phyloP scores from a whole-genome alignment of 92 coral and sea anemone genomes.

The Bergia puertoricense region DNA sequence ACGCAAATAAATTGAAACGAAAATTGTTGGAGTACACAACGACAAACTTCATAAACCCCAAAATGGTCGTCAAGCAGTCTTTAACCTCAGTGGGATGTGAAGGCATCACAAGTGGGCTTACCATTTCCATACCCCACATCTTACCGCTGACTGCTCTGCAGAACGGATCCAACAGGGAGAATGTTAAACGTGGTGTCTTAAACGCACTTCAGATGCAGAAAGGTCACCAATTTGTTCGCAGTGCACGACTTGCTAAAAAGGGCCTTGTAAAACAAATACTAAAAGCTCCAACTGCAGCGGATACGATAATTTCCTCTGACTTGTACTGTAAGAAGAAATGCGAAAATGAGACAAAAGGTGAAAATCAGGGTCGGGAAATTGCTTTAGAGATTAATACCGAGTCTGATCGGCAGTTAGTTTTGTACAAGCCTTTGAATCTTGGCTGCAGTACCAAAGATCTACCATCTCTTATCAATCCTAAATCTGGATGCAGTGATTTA shows the following conservation, averaged over 20 bases:
- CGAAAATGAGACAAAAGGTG: neutral
- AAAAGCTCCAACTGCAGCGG: neutral
- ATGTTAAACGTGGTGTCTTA: neutral
- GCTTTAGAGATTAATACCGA: neutral
- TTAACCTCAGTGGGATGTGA: neutral
- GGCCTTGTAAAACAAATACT: slow-evolving; percentile 59
- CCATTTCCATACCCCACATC: neutral
- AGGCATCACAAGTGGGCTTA: neutral
- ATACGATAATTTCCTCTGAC: neutral
- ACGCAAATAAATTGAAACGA: slow-evolving; percentile 6
- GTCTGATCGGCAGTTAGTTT: neutral
- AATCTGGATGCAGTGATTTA: neutral
- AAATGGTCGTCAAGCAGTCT: neutral
- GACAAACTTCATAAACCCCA: neutral
- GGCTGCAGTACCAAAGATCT: neutral
- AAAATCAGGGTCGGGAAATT: neutral
- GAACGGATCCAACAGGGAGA: neutral
- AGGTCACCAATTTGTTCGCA: neutral
- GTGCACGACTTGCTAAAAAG: slow-evolving; percentile 42
- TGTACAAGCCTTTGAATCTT: neutral
- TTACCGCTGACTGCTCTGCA: slow-evolving; percentile 20
- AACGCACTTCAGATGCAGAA: neutral
- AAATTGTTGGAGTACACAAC: neutral
- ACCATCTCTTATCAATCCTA: slow-evolving; percentile 24
- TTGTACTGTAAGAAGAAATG: neutral